Percentiles rank a stretch among this genome's conserved stretches.
Evolutionary conservation across 1,140 invertebrate species (phyloP).

Genomic region (Orchestia grillus): DNA sequence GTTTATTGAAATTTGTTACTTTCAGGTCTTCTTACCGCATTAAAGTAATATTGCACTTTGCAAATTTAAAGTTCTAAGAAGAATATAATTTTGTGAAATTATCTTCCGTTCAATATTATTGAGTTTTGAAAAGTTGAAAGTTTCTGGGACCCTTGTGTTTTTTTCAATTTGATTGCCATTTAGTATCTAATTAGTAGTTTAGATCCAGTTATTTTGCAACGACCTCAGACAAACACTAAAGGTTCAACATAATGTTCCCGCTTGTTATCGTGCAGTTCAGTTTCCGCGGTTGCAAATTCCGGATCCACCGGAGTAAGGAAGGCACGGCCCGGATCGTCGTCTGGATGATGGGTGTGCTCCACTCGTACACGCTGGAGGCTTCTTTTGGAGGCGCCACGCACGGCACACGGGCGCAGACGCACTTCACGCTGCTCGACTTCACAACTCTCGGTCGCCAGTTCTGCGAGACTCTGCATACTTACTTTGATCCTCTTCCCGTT

Average conservation of each 20-base stretch:
- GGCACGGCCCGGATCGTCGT: conserved; percentile 92
- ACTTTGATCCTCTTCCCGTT: conserved; percentile 87
- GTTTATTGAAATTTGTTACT: too few relatives aligned
- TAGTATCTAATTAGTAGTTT: too few relatives aligned
- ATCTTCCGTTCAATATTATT: too few relatives aligned
- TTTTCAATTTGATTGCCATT: too few relatives aligned
- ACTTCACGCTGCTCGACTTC: conserved; percentile 86
- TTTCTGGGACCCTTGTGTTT: too few relatives aligned
- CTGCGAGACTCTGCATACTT: conserved; percentile 92
- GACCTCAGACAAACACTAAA: background rate
- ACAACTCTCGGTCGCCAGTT: conserved; percentile 88
- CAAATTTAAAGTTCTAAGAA: too few relatives aligned
- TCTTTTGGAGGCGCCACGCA: conserved; percentile 89
- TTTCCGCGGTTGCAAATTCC: conserved; percentile 93
- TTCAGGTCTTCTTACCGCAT: too few relatives aligned
- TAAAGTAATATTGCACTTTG: too few relatives aligned
- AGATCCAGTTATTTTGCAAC: too few relatives aligned
- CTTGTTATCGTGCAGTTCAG: conserved; percentile 79
- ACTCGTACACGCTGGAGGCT: conserved; percentile 95
- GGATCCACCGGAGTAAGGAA: conserved; percentile 91
- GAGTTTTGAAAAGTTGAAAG: too few relatives aligned
- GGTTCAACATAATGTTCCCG: background rate
- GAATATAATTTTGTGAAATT: too few relatives aligned
- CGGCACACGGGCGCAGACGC: conserved; percentile 80
- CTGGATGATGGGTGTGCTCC: conserved; percentile 93